Conservation (phyloP, 2,797 vertebrate genomes). For the Arrhamphus sclerolepis region DNA sequence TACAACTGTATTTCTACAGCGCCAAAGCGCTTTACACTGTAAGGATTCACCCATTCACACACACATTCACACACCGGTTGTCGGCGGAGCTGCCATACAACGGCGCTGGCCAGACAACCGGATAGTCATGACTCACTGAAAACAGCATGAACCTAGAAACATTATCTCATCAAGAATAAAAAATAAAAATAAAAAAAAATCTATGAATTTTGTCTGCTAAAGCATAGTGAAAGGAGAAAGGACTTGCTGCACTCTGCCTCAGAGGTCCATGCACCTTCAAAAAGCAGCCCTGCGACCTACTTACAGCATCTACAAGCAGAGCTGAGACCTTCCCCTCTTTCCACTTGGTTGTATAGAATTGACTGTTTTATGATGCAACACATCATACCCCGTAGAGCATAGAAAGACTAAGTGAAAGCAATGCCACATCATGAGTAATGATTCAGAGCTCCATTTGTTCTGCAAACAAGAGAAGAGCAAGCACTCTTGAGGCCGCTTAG, state of each 20-base stretch:
- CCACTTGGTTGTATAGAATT: not conserved
- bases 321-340: not conserved
- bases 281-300: not conserved
- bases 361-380: constrained; percentile 4
- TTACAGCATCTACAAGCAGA: not conserved
- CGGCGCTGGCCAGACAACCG: no score
- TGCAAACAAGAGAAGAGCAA: not conserved
- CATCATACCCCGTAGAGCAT: not conserved
- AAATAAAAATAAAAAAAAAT: not conserved
- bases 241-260: not conserved
- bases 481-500: not conserved
- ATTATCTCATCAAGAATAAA: no score
- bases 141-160: not conserved
- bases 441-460: not conserved
- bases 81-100: no score
- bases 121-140: no score
- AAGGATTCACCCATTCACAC: no score
- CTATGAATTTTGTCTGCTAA: not conserved
- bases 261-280: not conserved
- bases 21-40: no score
- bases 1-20: no score
- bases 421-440: not conserved
- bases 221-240: not conserved
- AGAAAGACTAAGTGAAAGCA: not conserved
- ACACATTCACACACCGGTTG: no score